Evolutionary conservation across 2,797 vertebrate species (phyloP), one percentile per base, ranked within the genome.

Genomic region (Lithobates sylvaticus): DNA sequence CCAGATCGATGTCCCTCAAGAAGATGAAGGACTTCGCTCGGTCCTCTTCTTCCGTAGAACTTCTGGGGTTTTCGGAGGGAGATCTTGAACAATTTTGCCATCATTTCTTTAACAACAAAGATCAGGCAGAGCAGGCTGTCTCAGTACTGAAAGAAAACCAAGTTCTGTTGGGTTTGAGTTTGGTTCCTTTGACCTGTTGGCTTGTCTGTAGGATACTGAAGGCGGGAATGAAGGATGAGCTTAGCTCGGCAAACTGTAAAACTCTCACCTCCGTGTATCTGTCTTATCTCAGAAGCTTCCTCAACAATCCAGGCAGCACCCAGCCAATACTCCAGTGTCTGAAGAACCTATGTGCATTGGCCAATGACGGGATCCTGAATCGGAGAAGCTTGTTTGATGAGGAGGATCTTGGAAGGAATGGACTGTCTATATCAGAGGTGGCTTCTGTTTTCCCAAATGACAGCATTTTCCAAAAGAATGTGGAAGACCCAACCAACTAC

Each of bases 1-100:
- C 78, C 0, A 85, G 90, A 78, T 88, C 91, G 0, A 16, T 0
- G 0, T 89, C 85, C 70, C 84, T 92, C 8, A 16, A 18, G 29
- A 91, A 74, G 81, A 87, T 94, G 77, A n/a, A 44, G 44, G 13
- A 0, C 18, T 90, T 18, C 3, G 69, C 92, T 65, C 32, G 78
- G 32, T 2, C 18, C 0, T 84, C 88, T 1, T 13, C 0, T 47
- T 78, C 85, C 0, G 0, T 76, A 0, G 88, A 90, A 72, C 91
- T 93, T 2, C 10, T 83, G 3, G 92, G 92, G 0, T 93, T 93
- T 81, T 86, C 77, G 0, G 5, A 5, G 36, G 34, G 3, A 1
- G 78, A n/a, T 1, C 91, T 64, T 7, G 0, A 84, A 10, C 70
- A 89, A 6, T 71, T 15, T 74, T 26, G 47, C 39, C 16, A 18